These are phyloP conservation scores for Koerneria pararmatus DNA, from an alignment of 2,888 invertebrate genomes.

Conservation along the genomic window DNA sequence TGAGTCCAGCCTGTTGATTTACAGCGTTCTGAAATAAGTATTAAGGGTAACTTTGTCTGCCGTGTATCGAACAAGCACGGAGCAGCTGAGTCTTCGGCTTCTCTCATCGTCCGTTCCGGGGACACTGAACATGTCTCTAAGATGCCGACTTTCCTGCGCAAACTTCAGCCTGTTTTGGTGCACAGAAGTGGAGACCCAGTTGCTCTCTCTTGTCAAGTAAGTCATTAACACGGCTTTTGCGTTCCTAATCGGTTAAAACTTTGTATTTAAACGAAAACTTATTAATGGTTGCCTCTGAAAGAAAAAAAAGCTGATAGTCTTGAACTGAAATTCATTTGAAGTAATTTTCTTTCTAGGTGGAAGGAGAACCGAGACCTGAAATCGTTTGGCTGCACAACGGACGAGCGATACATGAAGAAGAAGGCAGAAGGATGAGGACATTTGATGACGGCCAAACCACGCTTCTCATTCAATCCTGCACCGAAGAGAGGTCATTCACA, in stretches of 20 bases:
- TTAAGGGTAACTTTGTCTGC: constrained; percentile 62
- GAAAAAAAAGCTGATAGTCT: not conserved
- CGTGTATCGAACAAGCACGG: constrained; percentile 60
- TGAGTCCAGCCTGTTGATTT: no score
- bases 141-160: constrained; percentile 49
- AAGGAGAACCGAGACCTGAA: constrained; percentile 50
- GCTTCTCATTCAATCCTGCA: constrained; percentile 41
- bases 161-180: constrained; percentile 42
- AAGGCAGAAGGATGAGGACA: constrained; percentile 32
- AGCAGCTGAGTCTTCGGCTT: constrained; percentile 60
- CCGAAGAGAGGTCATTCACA: no score
- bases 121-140: constrained; percentile 42
- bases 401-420: constrained; percentile 44
- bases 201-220: constrained; percentile 43
- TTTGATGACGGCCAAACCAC: constrained; percentile 45
- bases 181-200: constrained; percentile 34
- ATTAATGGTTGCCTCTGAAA: no score
- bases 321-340: not conserved
- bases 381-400: constrained; percentile 57
- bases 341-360: constrained; percentile 15
- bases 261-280: no score
- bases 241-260: no score
- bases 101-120: constrained; percentile 55
- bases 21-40: no score
- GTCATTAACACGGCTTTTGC: no score